Conservation (phyloP, 2,888 invertebrate genomes). For the Stramonita haemastoma region DNA sequence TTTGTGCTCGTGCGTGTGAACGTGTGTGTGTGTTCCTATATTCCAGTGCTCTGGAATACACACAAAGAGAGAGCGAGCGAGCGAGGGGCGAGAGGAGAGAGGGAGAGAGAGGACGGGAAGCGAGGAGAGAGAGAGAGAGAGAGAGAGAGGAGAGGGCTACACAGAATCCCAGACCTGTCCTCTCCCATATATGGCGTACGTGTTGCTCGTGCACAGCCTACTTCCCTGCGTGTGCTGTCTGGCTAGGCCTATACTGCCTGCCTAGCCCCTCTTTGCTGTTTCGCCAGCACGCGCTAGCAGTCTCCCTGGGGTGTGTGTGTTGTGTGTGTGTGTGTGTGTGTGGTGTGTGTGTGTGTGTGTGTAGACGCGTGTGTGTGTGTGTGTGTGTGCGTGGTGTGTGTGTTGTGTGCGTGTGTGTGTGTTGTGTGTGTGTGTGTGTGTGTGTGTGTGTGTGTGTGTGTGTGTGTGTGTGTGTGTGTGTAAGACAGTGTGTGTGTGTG, state of each 20-base stretch:
- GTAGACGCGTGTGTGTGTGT: background rate
- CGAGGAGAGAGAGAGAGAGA: conserved; percentile 6
- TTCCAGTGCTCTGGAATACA: too few relatives aligned
- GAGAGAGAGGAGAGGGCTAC: background rate
- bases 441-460: background rate
- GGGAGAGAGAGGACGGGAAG: background rate
- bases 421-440: background rate
- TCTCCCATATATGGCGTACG: conserved; percentile 45
- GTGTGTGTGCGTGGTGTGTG: background rate
- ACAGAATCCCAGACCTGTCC: conserved; percentile 1
- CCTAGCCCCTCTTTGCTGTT: background rate
- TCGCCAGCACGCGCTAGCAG: background rate
- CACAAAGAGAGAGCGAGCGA: background rate
- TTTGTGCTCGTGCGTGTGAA: too few relatives aligned
- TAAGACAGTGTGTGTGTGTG: background rate
- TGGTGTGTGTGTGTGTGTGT: background rate
- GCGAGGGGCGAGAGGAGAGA: background rate
- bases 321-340: background rate
- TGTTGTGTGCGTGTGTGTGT: background rate
- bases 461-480: background rate
- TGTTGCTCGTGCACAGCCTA: background rate
- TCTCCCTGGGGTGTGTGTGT: background rate
- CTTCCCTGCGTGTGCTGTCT: background rate
- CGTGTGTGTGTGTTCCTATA: too few relatives aligned
- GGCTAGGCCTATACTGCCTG: background rate